A percentile compares a stretch with the other conserved stretches of the same genome.
These are phyloP conservation scores for Cynopterus brachyotis DNA, from an alignment of 2,113 vertebrate genomes.

Conservation along the genomic window DNA sequence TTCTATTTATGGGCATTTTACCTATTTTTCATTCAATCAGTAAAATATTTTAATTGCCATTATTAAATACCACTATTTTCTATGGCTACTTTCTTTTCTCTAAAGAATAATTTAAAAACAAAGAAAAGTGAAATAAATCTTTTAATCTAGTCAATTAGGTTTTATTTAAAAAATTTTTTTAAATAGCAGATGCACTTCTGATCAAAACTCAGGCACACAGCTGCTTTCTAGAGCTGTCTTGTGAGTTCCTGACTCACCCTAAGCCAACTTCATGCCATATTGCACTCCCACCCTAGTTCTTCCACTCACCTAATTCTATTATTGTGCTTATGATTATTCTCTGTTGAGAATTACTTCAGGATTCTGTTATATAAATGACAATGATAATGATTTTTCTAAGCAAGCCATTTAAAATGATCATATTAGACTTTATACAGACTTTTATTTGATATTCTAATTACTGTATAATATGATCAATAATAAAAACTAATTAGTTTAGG, in stretches of 20 bases:
- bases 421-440: slow-evolving; percentile 13
- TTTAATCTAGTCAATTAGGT: background rate
- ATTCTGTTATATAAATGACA: slow-evolving; percentile 41
- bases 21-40: background rate
- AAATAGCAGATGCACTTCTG: background rate
- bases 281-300: background rate
- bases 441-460: slow-evolving; percentile 52
- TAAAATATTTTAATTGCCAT: background rate
- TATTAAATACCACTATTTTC: background rate
- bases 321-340: background rate
- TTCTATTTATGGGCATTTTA: background rate
- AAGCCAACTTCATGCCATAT: background rate
- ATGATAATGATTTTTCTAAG: slow-evolving; percentile 37
- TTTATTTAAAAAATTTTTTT: background rate
- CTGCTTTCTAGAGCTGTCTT: background rate
- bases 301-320: background rate
- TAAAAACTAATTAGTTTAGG: slow-evolving; percentile 41
- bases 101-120: background rate
- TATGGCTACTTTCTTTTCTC: background rate
- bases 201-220: background rate
- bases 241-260: background rate
- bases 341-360: slow-evolving; percentile 24
- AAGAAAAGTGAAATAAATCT: background rate
- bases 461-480: slow-evolving; percentile 40
- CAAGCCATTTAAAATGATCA: slow-evolving; percentile 32